Evolutionary conservation across 2,888 invertebrate genomes (phyloP), one percentile per base, ranked within the genome.

Genomic region (Ennomos quercinarius): DNA sequence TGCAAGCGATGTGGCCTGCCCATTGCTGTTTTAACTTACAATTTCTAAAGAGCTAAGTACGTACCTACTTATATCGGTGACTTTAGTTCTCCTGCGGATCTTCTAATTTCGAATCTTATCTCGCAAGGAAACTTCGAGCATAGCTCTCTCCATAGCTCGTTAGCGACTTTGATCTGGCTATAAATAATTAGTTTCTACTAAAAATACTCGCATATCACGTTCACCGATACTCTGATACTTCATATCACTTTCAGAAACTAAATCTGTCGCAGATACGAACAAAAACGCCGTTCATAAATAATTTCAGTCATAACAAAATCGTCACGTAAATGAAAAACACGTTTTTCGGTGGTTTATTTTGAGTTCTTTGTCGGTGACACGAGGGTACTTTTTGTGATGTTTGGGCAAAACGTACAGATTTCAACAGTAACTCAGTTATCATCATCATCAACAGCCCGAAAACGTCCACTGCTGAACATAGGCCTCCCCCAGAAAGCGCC

Each of bases 251-350:
- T 66, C 70, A 49, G 51, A 59, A 63, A 73, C 75, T 77, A 80
- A 78, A 78, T 76, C 59, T 56, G 70, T 71, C 62, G 59, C 64
- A 27, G 37, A 51, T 45, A 42, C 67, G 66, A 65, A 71, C 56
- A 65, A 74, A 68, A 67, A 71, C 70, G 65, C 60, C 51, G 42
- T 73, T 71, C 83, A 82, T 85, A 87, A 87, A 84, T 86, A 87
- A 88, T 87, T 78, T 83, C 64, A 78, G 84, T 89, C 90, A 91
- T 91, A 91, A 91, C 91, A 90, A 87, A 84, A 89, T 91, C 88
- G 81, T 90, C 91, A 90, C 90, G 89, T 86, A 89, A 84, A 90
- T 86, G 85, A 87, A 89, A 82, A 78, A 82, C 89, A 89, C 88
- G 85, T 89, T 88, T 80, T 74, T 64, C 65, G 65, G 63, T 64